phyloP scores from a whole-genome alignment of 2,113 vertebrate species.

The Proterorhinus semilunaris region DNA sequence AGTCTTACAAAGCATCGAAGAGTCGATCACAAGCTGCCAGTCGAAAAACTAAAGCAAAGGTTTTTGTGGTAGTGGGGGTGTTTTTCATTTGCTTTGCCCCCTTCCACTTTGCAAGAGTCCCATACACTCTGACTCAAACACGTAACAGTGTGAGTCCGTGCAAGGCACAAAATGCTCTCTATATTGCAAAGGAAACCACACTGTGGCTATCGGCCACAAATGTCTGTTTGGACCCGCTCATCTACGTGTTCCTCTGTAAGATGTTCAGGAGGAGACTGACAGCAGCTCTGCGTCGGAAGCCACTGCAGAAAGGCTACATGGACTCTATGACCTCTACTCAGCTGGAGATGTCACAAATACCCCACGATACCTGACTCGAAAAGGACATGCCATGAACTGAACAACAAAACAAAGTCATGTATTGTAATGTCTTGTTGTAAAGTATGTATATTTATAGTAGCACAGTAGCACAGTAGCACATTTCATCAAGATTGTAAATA shows the following conservation, averaged over 20 bases:
- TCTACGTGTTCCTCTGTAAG: slow-evolving; percentile 78
- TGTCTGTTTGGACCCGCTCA: slow-evolving; percentile 78
- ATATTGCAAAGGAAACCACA: slow-evolving; percentile 74
- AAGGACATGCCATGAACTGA: slow-evolving; percentile 48
- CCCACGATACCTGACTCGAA: slow-evolving; percentile 65
- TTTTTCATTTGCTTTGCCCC: slow-evolving; percentile 79
- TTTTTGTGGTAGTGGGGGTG: slow-evolving; percentile 78
- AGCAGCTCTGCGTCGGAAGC: slow-evolving; percentile 48
- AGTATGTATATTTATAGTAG: not conserved
- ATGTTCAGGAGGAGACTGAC: slow-evolving; percentile 70
- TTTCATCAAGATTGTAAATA: not conserved
- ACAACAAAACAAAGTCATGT: slow-evolving; percentile 1
- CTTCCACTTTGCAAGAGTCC: slow-evolving; percentile 71
- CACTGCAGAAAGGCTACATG: slow-evolving; percentile 7
- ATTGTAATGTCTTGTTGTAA: not conserved
- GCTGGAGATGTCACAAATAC: slow-evolving; percentile 59
- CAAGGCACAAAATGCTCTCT: slow-evolving; percentile 60
- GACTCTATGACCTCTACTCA: slow-evolving; percentile 67
- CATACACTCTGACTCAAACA: slow-evolving; percentile 78
- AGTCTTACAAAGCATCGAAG: slow-evolving; percentile 75
- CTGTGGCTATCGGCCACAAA: slow-evolving; percentile 78
- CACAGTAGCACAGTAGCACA: not conserved
- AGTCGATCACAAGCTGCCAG: slow-evolving; percentile 57
- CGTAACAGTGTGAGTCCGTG: slow-evolving; percentile 44
- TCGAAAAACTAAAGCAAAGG: slow-evolving; percentile 70